Evolutionary conservation across 2,888 invertebrate species (phyloP).

Genomic region (Eudasyphora cyanicolor): DNA sequence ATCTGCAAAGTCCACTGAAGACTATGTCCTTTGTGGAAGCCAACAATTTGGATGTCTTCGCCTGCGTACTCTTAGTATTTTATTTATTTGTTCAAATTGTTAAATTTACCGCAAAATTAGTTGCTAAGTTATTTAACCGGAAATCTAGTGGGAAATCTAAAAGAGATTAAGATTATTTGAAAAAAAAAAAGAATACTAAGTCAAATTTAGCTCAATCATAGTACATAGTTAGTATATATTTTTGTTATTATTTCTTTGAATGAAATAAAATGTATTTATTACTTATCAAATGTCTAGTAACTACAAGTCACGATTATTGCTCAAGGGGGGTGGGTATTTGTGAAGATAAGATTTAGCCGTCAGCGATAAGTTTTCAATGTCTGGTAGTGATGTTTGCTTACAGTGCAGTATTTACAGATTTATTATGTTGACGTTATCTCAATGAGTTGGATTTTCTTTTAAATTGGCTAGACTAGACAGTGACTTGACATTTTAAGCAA

Average conservation of each 20-base stretch:
- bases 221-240: neutral
- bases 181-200: neutral
- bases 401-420: no score
- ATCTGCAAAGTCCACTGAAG: slow-evolving; percentile 80
- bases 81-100: slow-evolving; percentile 17
- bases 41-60: slow-evolving; percentile 80
- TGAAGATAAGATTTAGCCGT: neutral
- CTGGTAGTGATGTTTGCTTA: neutral
- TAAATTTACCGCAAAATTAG: slow-evolving; percentile 23
- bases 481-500: no score
- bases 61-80: slow-evolving; percentile 15
- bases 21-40: slow-evolving; percentile 79
- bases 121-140: neutral
- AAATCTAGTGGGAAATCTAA: neutral
- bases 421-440: no score
- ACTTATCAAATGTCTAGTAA: neutral
- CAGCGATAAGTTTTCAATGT: neutral
- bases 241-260: neutral
- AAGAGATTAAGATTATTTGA: slow-evolving; percentile 26
- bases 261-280: neutral
- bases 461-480: no score
- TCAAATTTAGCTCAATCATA: neutral
- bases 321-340: neutral
- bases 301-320: no score
- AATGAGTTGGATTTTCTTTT: no score